Evolutionary conservation across 2,888 invertebrate genomes (phyloP).

Genomic region (Ephialtes manifestator): DNA sequence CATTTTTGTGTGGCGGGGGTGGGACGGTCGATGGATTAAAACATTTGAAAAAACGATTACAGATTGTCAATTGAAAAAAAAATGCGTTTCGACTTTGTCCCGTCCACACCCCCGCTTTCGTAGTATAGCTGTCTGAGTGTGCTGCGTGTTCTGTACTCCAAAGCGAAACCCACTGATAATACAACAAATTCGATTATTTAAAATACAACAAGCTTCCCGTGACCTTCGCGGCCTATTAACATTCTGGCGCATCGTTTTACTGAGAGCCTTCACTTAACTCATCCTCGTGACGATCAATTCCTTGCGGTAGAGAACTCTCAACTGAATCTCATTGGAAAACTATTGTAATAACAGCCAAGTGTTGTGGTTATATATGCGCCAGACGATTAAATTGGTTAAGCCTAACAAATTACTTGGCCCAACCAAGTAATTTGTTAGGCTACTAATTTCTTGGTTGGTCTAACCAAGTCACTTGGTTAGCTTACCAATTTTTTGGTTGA

Average conservation of each 20-base stretch:
- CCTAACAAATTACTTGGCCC: no score
- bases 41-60: conserved; percentile 49
- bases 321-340: background rate
- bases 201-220: conserved; percentile 21
- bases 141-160: conserved; percentile 82
- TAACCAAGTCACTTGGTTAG: no score
- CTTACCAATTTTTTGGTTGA: no score
- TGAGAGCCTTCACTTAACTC: background rate
- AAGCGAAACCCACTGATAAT: conserved; percentile 53
- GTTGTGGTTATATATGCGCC: no score
- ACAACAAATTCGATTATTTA: conserved; percentile 22
- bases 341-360: no score
- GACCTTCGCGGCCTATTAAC: conserved; percentile 14
- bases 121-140: conserved; percentile 84
- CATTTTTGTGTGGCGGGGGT: conserved; percentile 80
- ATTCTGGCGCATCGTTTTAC: background rate
- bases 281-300: conserved; percentile 11
- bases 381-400: no score
- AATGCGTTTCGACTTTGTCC: conserved; percentile 56
- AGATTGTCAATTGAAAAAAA: conserved; percentile 15
- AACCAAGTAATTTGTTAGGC: no score
- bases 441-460: no score
- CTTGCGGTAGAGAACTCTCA: background rate
- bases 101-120: conserved; percentile 80
- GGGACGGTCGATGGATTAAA: conserved; percentile 77